phyloP scores from a whole-genome alignment of 35 echinoderm and acorn worm genomes.

The Stichopus chloronotus region DNA sequence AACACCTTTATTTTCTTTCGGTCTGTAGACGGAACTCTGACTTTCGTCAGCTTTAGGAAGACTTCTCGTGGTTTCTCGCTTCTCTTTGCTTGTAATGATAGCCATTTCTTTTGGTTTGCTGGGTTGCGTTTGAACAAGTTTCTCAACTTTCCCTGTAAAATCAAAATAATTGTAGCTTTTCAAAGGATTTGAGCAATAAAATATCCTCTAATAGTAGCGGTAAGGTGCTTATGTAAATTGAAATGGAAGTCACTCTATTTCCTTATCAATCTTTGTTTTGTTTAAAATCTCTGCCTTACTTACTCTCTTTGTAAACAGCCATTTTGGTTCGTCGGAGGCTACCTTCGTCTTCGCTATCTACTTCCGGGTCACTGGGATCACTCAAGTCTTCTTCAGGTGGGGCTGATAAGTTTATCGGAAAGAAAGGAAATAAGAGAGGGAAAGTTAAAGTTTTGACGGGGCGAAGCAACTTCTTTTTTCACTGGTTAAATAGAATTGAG shows the following conservation, averaged over 20 bases:
- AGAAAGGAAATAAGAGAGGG: too few relatives aligned
- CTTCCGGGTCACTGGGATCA: slow-evolving; percentile 90
- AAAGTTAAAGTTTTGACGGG: too few relatives aligned
- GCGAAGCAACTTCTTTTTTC: too few relatives aligned
- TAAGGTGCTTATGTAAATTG: too few relatives aligned
- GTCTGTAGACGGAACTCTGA: not conserved
- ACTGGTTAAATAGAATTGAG: too few relatives aligned
- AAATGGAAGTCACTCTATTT: too few relatives aligned
- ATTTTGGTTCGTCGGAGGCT: slow-evolving; percentile 80
- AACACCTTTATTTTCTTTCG: slow-evolving; percentile 63
- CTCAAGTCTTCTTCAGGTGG: slow-evolving; percentile 55
- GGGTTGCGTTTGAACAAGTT: not conserved
- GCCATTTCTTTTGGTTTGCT: slow-evolving; percentile 34
- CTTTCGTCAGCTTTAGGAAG: slow-evolving; percentile 14
- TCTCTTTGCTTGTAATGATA: slow-evolving; percentile 13
- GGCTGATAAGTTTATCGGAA: too few relatives aligned
- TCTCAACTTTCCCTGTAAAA: slow-evolving; percentile 26
- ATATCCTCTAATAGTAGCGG: too few relatives aligned
- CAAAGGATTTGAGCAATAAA: too few relatives aligned
- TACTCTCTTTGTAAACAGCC: slow-evolving; percentile 77
- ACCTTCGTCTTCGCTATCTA: slow-evolving; percentile 95
- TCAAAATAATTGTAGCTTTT: too few relatives aligned
- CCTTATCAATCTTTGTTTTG: not conserved
- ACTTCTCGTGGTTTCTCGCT: not conserved
- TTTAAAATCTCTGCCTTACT: slow-evolving; percentile 1